These are phyloP conservation scores for Tupaia chinensis DNA, from an alignment of 2,113 vertebrate species.

Conservation along the genomic window DNA sequence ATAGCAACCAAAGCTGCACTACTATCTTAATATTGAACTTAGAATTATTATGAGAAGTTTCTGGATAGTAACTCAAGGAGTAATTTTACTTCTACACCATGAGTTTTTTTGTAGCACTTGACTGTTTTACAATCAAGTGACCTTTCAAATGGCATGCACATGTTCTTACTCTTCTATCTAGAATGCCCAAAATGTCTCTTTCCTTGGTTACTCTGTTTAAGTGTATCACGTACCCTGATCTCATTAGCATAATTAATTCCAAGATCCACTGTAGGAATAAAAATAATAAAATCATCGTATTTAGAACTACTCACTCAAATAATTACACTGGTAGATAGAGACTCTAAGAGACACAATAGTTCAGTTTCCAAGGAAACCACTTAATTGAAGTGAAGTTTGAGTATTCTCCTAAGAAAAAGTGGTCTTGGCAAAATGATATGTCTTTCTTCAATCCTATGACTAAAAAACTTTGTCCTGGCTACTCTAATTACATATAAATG, in stretches of 20 bases:
- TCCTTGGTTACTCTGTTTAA: slow-evolving; percentile 10
- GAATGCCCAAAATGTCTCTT: slow-evolving; percentile 23
- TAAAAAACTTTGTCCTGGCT: background rate
- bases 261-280: background rate
- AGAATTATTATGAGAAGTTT: slow-evolving; percentile 76
- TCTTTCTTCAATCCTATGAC: background rate
- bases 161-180: slow-evolving; percentile 56
- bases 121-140: slow-evolving; percentile 68
- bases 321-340: background rate
- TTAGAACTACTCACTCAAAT: background rate
- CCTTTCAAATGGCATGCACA: slow-evolving; percentile 39
- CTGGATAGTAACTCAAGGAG: slow-evolving; percentile 70
- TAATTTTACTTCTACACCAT: slow-evolving; percentile 64
- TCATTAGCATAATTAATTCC: slow-evolving; percentile 11
- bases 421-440: background rate
- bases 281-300: slow-evolving; percentile 2
- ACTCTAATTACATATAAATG: background rate
- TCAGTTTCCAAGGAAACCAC: background rate
- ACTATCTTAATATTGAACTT: slow-evolving; percentile 81
- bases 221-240: background rate
- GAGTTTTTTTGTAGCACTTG: slow-evolving; percentile 59
- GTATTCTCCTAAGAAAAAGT: background rate
- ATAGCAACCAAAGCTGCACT: slow-evolving; percentile 74
- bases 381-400: too few relatives aligned
- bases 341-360: background rate